Evolutionary conservation across 2,113 vertebrate species (phyloP), one percentile per base, ranked within the genome.

Genomic region (Panthera uncia): DNA sequence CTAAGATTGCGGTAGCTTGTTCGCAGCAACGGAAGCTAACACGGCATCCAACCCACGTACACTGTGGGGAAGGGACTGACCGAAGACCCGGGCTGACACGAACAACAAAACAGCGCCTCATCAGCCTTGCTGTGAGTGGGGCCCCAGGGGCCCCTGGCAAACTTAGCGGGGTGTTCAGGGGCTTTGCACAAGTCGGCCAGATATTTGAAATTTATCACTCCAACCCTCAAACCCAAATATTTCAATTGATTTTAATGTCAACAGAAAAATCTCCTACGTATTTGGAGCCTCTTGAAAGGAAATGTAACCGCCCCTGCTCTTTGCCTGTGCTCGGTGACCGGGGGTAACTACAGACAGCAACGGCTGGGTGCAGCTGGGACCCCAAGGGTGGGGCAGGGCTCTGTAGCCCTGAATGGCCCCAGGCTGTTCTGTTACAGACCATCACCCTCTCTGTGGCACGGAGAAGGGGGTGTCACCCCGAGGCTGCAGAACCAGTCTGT

Each of bases 1-100:
- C 41, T 0, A 3, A 33, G 61, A 10, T 1, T 7, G 52, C 0
- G 10, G 41, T 1, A 0, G 6, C 68, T 15, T 11, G 18, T 15
- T 18, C 3, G 19, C 3, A 31, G 36, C 36, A 1, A 18, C 1
- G 57, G 23, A n/a, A 63, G 0, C 1, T 0, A 19, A 23, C 5
- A 0, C 0, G 0, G 18, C 25, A 5, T 12, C 57, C 14, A 0
- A 1, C 33, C 71, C 16, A 13, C 13, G 19, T 2, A 0, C 0
- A 9, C 57, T 7, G 9, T 0, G 71, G 71, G 50, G 4, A 8
- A 50, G 45, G 82, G 2, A 15, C 48, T 3, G 41, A 84, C 3
- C 25, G 1, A 21, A 23, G 45, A 9, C 66, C 29, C 0, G 25
- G 79, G 31, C 0, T 9, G 38, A 48, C 63, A 5, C 7, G 33